Conservation (phyloP, 2,888 invertebrate species). For the Tholera decimalis region DNA sequence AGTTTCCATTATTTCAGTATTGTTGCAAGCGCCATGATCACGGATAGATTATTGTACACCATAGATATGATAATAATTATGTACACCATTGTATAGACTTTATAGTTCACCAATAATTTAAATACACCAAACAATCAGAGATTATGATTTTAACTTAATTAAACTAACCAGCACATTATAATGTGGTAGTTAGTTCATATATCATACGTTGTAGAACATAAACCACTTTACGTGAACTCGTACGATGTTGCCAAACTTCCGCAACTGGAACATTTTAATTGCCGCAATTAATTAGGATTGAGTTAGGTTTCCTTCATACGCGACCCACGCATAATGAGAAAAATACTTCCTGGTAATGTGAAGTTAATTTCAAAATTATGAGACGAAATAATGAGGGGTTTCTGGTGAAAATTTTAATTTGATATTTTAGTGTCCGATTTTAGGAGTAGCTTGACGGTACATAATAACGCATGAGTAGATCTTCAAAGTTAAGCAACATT, state of each 20-base stretch:
- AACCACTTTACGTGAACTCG: slow-evolving; percentile 39
- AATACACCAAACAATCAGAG: no score
- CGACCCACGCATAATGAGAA: slow-evolving; percentile 41
- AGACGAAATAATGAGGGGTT: slow-evolving; percentile 17
- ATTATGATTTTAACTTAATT: neutral
- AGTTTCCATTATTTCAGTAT: no score
- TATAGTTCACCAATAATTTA: no score
- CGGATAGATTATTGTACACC: no score
- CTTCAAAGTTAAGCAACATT: no score
- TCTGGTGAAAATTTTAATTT: neutral
- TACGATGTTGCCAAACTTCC: slow-evolving; percentile 55
- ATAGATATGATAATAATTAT: no score
- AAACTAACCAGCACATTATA: slow-evolving; percentile 26
- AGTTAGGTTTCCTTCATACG: slow-evolving; percentile 48
- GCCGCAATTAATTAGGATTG: slow-evolving; percentile 59
- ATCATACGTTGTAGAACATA: slow-evolving; percentile 25
- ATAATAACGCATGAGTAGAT: no score
- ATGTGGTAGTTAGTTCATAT: no score
- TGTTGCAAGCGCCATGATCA: no score
- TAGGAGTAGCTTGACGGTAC: no score
- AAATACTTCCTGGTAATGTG: slow-evolving; percentile 28
- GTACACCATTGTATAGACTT: no score
- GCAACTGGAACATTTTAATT: slow-evolving; percentile 61
- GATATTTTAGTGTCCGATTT: neutral
- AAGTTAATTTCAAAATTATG: slow-evolving; percentile 29